Conservation (phyloP, 2,888 invertebrate species). For the Torymus aiolomorphi region DNA sequence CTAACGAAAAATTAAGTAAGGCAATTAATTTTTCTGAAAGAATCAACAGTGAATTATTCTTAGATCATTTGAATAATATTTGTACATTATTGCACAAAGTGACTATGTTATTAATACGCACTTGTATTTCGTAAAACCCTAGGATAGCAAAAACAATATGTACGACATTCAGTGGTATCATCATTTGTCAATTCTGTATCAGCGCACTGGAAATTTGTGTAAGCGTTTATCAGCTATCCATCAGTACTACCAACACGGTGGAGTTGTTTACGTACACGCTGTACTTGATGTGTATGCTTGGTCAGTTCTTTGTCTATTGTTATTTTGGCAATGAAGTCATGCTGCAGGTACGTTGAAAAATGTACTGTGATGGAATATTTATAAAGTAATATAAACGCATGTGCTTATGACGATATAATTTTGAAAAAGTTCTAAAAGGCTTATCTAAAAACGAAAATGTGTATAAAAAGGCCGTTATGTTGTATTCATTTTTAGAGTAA, state of each 20-base stretch:
- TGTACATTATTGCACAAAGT: no score
- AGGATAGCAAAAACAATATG: conserved; percentile 29
- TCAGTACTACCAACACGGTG: not conserved
- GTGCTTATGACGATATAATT: not conserved
- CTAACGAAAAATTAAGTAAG: no score
- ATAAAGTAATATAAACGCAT: not conserved
- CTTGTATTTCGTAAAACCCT: not conserved
- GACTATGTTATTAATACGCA: no score
- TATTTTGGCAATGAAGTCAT: conserved; percentile 46
- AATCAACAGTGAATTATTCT: no score
- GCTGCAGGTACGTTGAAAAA: conserved; percentile 14
- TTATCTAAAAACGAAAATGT: no score
- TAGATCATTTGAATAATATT: no score
- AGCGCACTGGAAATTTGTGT: conserved; percentile 44
- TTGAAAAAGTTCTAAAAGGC: not conserved
- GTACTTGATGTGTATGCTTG: conserved; percentile 37
- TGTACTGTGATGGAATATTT: not conserved
- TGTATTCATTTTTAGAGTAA: conserved; percentile 24
- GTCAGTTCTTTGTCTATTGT: conserved; percentile 45
- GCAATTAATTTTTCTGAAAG: no score
- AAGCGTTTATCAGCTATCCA: conserved; percentile 45
- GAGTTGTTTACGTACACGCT: conserved; percentile 14
- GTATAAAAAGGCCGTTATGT: no score
- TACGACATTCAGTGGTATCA: conserved; percentile 31
- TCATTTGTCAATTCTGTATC: conserved; percentile 29